Percentiles rank a stretch among this genome's conserved stretches.
Conservation (phyloP, 2,888 invertebrate genomes). For the Meiosimyza decipiens region DNA sequence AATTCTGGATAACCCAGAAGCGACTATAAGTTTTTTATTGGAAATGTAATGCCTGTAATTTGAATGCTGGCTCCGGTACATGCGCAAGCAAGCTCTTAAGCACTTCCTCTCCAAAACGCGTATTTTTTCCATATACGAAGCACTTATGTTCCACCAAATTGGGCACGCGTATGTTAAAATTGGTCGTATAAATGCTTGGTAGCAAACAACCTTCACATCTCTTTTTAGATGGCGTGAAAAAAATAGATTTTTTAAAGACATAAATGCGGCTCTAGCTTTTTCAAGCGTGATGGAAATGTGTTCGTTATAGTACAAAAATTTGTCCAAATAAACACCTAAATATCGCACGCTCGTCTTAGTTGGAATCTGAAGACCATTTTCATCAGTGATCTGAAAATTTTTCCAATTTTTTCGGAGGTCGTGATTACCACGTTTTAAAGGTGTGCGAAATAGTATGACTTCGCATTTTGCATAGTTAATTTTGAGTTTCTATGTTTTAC, state of each 20-base stretch:
- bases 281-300: background rate
- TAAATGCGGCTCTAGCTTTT: conserved; percentile 7
- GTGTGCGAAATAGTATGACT: background rate
- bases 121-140: background rate
- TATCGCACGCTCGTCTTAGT: background rate
- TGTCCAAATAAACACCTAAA: background rate
- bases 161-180: background rate
- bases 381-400: background rate
- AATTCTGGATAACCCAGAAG: too few relatives aligned
- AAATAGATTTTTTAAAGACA: background rate
- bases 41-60: too few relatives aligned
- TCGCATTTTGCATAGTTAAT: background rate
- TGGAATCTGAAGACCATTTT: background rate
- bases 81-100: too few relatives aligned
- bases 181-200: background rate
- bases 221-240: background rate
- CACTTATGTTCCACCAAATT: conserved; percentile 2
- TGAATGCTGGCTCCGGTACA: too few relatives aligned
- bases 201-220: background rate
- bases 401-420: background rate
- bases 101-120: too few relatives aligned
- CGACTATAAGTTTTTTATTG: too few relatives aligned
- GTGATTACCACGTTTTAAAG: background rate
- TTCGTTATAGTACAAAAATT: background rate
- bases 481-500: background rate